Evolutionary conservation across 2,888 invertebrate species (phyloP).

Genomic region (Chrysodeixis includens): DNA sequence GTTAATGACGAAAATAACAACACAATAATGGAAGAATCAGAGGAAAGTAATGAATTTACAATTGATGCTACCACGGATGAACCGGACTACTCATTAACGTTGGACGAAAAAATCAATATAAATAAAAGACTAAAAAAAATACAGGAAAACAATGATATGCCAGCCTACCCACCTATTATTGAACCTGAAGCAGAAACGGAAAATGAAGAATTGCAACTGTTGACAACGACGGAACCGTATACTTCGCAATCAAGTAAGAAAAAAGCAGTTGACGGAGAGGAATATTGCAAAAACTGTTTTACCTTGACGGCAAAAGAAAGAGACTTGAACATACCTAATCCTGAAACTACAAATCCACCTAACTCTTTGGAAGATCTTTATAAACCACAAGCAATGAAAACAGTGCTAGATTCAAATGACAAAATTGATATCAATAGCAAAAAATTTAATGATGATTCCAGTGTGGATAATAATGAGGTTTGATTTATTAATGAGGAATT

Average conservation of each 20-base stretch:
- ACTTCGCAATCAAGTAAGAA: background rate
- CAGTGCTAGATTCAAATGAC: background rate
- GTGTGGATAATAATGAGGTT: background rate
- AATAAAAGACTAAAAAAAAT: background rate
- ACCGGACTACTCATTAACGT: background rate
- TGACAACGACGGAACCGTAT: background rate
- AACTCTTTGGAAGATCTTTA: background rate
- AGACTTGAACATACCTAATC: background rate
- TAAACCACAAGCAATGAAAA: background rate
- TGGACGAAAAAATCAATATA: background rate
- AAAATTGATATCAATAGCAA: background rate
- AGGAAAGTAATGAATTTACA: background rate
- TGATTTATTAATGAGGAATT: background rate
- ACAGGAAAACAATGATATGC: background rate
- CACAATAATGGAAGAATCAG: slow-evolving; percentile 14
- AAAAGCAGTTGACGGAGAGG: background rate
- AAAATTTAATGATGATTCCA: background rate
- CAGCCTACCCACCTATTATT: background rate
- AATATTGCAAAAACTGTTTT: background rate
- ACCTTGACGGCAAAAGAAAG: background rate
- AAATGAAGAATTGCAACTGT: background rate
- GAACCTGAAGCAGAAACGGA: background rate
- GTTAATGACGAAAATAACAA: slow-evolving; percentile 2
- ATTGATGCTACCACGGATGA: background rate
- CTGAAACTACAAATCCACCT: background rate